Percentiles rank a stretch among this genome's conserved stretches.
Evolutionary conservation across 2,113 vertebrate genomes (phyloP).

Genomic region (Ammodytes marinus): DNA sequence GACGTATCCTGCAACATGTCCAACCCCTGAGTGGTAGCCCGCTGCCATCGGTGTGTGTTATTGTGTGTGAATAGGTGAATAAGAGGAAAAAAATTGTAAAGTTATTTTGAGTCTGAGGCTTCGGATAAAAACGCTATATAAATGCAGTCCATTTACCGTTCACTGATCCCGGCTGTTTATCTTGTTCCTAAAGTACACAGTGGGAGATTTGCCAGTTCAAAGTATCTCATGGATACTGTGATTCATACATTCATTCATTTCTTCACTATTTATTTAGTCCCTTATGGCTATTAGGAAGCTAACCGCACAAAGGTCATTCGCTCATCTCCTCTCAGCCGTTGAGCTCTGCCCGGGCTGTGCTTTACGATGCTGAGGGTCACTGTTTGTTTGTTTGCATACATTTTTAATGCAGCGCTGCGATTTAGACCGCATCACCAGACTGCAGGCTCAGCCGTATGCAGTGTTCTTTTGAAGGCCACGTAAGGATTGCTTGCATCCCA

Average conservation of each 20-base stretch:
- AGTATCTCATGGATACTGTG: conserved; percentile 8
- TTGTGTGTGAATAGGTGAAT: too few relatives aligned
- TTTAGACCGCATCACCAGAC: conserved; percentile 21
- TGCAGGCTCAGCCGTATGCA: conserved; percentile 32
- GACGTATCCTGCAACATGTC: not conserved
- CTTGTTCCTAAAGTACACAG: conserved; percentile 11
- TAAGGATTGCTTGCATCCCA: not conserved
- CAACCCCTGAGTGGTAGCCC: too few relatives aligned
- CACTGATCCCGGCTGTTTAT: conserved; percentile 37
- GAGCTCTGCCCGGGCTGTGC: not conserved
- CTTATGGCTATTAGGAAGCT: conserved; percentile 18
- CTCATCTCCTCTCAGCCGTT: conserved; percentile 7
- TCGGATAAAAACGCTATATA: too few relatives aligned
- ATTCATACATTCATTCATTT: conserved; percentile 40
- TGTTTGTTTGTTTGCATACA: conserved; percentile 44
- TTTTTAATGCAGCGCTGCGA: conserved; percentile 28
- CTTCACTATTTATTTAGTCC: conserved; percentile 5
- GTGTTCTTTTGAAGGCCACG: conserved; percentile 28
- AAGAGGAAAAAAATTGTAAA: too few relatives aligned
- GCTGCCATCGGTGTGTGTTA: too few relatives aligned
- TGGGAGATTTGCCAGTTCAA: not conserved
- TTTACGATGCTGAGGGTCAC: not conserved
- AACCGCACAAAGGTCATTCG: conserved; percentile 32
- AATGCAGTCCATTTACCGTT: too few relatives aligned
- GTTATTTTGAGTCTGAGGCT: too few relatives aligned